Evolutionary conservation across 2,797 vertebrate species (phyloP).

Genomic region (Betta splendens): DNA sequence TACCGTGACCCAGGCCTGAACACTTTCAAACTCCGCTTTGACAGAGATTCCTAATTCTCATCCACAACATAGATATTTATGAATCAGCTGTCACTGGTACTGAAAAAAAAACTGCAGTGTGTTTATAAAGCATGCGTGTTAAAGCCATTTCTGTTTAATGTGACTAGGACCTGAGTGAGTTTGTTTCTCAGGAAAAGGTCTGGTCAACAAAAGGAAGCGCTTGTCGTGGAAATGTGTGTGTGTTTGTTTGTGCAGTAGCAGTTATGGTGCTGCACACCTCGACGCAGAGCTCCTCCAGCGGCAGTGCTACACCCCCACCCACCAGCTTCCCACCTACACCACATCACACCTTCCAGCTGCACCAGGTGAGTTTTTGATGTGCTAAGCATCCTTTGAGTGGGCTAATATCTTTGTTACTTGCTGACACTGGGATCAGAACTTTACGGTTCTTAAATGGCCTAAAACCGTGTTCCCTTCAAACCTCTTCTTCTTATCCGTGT

Average conservation of each 20-base stretch:
- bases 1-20: neutral
- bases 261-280: conserved; percentile 93
- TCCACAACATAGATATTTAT: too few relatives aligned
- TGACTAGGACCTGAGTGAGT: too few relatives aligned
- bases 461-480: too few relatives aligned
- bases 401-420: neutral
- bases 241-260: conserved; percentile 83
- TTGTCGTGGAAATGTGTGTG: conserved; percentile 12
- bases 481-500: neutral
- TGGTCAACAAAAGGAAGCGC: too few relatives aligned
- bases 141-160: too few relatives aligned
- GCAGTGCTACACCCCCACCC: conserved; percentile 89
- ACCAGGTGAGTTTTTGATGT: conserved; percentile 80
- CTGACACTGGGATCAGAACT: neutral
- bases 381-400: neutral
- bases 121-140: too few relatives aligned
- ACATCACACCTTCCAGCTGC: conserved; percentile 88
- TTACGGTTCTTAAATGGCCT: neutral
- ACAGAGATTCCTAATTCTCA: too few relatives aligned
- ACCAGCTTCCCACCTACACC: conserved; percentile 92
- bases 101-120: too few relatives aligned
- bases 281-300: conserved; percentile 93
- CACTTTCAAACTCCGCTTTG: too few relatives aligned
- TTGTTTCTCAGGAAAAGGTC: too few relatives aligned
- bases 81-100: too few relatives aligned